These are phyloP conservation scores for Linnaemya vulpina DNA, from an alignment of 2,888 invertebrate species.

Conservation along the genomic window DNA sequence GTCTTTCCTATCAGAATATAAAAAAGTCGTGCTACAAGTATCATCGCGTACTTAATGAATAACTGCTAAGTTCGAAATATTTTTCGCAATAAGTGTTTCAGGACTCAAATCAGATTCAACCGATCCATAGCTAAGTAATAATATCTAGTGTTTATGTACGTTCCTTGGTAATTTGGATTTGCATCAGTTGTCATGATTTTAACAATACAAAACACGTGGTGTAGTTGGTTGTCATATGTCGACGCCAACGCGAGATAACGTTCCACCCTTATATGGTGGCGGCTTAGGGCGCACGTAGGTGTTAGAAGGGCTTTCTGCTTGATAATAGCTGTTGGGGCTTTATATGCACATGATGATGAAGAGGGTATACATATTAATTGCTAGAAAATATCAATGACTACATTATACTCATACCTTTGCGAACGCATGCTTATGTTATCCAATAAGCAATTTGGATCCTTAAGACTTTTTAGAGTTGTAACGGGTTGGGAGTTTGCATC, in stretches of 20 bases:
- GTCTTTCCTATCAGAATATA: too few species aligned
- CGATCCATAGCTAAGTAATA: neutral
- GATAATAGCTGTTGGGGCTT: slow-evolving; percentile 85
- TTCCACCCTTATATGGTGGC: slow-evolving; percentile 82
- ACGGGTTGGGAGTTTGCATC: slow-evolving; percentile 84
- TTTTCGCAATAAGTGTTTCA: too few species aligned
- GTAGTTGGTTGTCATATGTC: slow-evolving; percentile 82
- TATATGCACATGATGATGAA: slow-evolving; percentile 33
- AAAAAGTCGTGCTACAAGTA: too few species aligned
- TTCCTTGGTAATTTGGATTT: neutral
- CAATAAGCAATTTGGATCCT: slow-evolving; percentile 83
- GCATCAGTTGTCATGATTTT: slow-evolving; percentile 57
- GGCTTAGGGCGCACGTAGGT: slow-evolving; percentile 82
- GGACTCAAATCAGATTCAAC: too few species aligned
- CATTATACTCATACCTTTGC: slow-evolving; percentile 78
- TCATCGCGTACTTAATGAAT: too few species aligned
- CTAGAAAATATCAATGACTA: neutral
- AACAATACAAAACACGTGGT: slow-evolving; percentile 83
- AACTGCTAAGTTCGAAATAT: too few species aligned
- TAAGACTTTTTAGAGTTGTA: slow-evolving; percentile 85
- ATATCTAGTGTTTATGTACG: neutral
- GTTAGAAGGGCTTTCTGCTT: slow-evolving; percentile 84
- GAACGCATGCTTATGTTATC: slow-evolving; percentile 82
- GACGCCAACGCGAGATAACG: slow-evolving; percentile 78
- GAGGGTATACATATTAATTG: neutral